Percentiles rank a stretch among this genome's conserved stretches.
Conservation (phyloP, 2,888 invertebrate genomes). For the Arge pagana region DNA sequence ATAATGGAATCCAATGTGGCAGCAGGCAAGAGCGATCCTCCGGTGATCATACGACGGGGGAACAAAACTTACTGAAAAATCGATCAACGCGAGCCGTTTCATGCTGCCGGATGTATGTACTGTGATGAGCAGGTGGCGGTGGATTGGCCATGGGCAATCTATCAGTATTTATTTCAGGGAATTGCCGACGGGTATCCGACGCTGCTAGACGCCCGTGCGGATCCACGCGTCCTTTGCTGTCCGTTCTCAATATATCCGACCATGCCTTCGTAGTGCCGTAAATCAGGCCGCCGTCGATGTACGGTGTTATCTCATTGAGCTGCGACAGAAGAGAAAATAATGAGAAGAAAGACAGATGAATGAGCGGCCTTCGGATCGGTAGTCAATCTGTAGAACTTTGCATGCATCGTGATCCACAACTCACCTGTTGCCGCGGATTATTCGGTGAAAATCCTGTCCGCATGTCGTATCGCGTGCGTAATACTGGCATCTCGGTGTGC, state of each 20-base stretch:
- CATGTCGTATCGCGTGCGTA: slow-evolving; percentile 62
- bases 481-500: slow-evolving; percentile 60
- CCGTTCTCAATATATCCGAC: slow-evolving; percentile 62
- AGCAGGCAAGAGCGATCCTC: too few species aligned
- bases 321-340: slow-evolving; percentile 38
- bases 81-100: slow-evolving; percentile 58
- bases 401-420: not conserved
- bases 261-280: slow-evolving; percentile 66
- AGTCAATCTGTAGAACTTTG: not conserved
- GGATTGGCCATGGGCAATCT: slow-evolving; percentile 65
- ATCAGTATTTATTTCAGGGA: slow-evolving; percentile 61
- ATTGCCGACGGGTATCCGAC: slow-evolving; percentile 55
- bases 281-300: slow-evolving; percentile 65
- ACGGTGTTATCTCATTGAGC: slow-evolving; percentile 67
- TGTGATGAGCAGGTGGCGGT: slow-evolving; percentile 62
- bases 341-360: not conserved
- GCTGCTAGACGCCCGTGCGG: slow-evolving; percentile 58
- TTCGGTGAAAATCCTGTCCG: slow-evolving; percentile 63
- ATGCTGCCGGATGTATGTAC: slow-evolving; percentile 49
- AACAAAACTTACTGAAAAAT: slow-evolving; percentile 64
- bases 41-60: too few species aligned
- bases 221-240: slow-evolving; percentile 59
- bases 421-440: slow-evolving; percentile 66
- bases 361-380: too few species aligned
- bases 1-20: too few species aligned